Percentiles rank a stretch among this genome's conserved stretches.
These are phyloP conservation scores for Leptopilina myrica DNA, from an alignment of 2,888 invertebrate species.

Conservation along the genomic window DNA sequence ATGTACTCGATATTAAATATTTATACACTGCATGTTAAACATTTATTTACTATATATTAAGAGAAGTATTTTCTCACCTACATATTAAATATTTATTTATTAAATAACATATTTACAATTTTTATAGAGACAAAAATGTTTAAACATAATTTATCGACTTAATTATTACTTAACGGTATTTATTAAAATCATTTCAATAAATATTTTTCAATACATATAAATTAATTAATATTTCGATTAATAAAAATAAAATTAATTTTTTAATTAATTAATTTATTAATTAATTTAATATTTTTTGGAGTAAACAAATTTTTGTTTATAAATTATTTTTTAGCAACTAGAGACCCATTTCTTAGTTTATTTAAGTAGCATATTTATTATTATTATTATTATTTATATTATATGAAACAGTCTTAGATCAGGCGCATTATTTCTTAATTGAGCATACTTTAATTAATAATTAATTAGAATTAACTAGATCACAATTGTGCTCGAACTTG, in stretches of 20 bases:
- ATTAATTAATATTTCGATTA: too few relatives aligned
- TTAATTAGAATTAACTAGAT: conserved; percentile 24
- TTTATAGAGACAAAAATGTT: neutral
- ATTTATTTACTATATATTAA: neutral
- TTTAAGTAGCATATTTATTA: neutral
- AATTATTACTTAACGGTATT: too few relatives aligned
- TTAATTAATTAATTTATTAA: too few relatives aligned
- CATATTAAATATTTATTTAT: neutral
- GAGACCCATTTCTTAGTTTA: neutral
- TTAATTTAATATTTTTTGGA: too few relatives aligned
- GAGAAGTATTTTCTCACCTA: too few relatives aligned
- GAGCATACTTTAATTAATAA: conserved; percentile 14
- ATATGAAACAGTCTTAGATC: conserved; percentile 29
- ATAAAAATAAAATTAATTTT: too few relatives aligned
- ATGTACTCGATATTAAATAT: neutral
- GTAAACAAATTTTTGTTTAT: neutral
- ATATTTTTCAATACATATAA: neutral
- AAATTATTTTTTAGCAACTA: neutral
- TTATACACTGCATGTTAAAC: neutral
- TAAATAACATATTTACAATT: conserved; percentile 12
- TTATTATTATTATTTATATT: neutral
- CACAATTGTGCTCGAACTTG: conserved; percentile 17
- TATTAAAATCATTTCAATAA: neutral
- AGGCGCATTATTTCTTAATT: neutral
- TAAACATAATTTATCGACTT: too few relatives aligned